phyloP scores from a whole-genome alignment of 2,113 vertebrate genomes.

The Tautogolabrus adspersus region DNA sequence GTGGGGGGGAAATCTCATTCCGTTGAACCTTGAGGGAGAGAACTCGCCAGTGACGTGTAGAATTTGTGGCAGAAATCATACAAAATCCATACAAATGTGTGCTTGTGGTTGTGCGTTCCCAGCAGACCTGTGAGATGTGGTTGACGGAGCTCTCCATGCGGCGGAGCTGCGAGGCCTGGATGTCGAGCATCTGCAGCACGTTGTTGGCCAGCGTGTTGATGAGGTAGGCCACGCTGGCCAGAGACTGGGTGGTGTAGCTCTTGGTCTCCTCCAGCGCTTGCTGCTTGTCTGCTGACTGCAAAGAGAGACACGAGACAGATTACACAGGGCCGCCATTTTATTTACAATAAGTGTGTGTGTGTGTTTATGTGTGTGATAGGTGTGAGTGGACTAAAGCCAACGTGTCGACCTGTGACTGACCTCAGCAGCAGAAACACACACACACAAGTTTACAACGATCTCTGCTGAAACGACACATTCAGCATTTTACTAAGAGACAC shows the following conservation, averaged over 20 bases:
- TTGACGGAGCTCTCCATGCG: conserved; percentile 99
- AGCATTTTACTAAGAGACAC: neutral
- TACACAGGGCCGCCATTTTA: neutral
- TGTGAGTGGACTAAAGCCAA: too few species aligned
- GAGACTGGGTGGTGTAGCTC: conserved; percentile 96
- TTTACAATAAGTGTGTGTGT: neutral
- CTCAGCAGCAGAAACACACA: neutral
- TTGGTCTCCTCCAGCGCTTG: conserved; percentile 97
- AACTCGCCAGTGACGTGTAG: too few species aligned
- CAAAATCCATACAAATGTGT: too few species aligned
- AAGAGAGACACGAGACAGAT: conserved; percentile 18
- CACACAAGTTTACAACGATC: neutral
- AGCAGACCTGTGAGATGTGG: conserved; percentile 94
- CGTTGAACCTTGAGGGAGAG: too few species aligned
- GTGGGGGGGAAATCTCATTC: too few species aligned
- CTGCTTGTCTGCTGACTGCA: conserved; percentile 93
- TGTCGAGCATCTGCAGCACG: conserved; percentile 98
- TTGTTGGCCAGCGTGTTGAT: conserved; percentile 99
- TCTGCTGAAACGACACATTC: conserved; percentile 9
- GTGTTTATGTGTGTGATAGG: too few species aligned
- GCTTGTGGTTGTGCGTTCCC: neutral
- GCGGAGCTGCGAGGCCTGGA: conserved; percentile 96
- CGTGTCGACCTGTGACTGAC: neutral
- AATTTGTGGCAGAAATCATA: too few species aligned
- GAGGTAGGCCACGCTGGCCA: conserved; percentile 97